Conservation (phyloP, 2,113 vertebrate genomes). For the Bos javanicus region DNA sequence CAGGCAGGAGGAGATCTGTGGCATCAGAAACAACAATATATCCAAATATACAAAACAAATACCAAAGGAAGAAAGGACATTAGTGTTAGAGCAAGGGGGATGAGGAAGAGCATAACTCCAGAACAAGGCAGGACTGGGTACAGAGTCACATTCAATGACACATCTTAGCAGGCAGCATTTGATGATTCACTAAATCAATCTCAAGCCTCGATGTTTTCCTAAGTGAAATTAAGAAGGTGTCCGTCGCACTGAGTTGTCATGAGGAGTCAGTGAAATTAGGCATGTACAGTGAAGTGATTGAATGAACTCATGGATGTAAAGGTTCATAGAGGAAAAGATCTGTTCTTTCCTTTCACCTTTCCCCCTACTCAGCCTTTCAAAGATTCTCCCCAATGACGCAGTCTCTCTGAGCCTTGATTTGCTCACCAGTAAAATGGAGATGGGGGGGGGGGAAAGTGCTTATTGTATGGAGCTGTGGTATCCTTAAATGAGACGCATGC, state of each 20-base stretch:
- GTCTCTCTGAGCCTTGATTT: neutral
- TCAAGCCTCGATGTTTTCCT: neutral
- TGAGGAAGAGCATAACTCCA: neutral
- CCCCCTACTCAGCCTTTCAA: neutral
- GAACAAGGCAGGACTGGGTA: neutral
- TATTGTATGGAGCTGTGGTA: no score
- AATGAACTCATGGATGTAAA: neutral
- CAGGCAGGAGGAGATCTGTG: neutral
- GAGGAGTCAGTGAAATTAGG: neutral
- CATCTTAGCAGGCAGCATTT: no score
- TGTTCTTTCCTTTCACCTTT: neutral
- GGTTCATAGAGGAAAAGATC: rapidly evolving
- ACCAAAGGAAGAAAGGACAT: neutral
- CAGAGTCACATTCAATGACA: neutral
- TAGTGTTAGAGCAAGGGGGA: no score
- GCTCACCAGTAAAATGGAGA: neutral
- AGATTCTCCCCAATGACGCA: neutral
- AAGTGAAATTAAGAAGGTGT: neutral
- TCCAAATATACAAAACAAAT: neutral
- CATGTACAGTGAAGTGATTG: neutral
- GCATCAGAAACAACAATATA: neutral
- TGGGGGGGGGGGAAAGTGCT: rapidly evolving
- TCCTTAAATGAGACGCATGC: neutral
- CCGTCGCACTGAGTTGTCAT: neutral
- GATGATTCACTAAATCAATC: neutral